phyloP scores from a whole-genome alignment of 1,140 invertebrate species.

The Brachionus koreanus region DNA sequence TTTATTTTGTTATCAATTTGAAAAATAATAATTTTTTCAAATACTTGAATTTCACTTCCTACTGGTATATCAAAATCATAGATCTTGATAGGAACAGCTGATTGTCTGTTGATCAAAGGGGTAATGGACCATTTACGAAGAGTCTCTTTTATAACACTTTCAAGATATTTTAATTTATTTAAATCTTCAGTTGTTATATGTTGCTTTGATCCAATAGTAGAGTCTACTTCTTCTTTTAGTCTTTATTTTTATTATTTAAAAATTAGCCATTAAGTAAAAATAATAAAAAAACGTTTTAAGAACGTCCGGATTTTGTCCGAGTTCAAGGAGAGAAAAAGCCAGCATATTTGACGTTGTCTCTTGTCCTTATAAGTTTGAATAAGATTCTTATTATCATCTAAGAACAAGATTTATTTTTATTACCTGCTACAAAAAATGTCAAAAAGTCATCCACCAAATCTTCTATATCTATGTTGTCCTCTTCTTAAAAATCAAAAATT shows the following conservation, averaged over 20 bases:
- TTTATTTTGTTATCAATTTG: not conserved
- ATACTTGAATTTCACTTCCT: conserved; percentile 31
- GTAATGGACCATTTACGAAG: conserved; percentile 8
- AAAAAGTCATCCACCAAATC: conserved; percentile 29
- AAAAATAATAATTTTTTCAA: not conserved
- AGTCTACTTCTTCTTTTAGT: conserved; percentile 23
- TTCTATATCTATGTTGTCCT: conserved; percentile 1
- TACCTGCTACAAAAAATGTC: conserved; percentile 42
- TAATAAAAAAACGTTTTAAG: conserved; percentile 4
- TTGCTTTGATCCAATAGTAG: not conserved
- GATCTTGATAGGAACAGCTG: not conserved
- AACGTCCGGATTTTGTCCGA: not conserved
- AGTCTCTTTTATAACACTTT: not conserved
- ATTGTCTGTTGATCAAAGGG: not conserved
- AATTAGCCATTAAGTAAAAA: not conserved
- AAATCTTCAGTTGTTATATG: not conserved
- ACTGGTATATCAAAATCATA: conserved; percentile 9
- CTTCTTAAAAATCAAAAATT: not conserved
- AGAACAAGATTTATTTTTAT: too few relatives aligned
- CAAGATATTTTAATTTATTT: conserved; percentile 10
- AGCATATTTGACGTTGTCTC: conserved; percentile 32
- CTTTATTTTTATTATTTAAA: not conserved
- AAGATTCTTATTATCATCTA: too few relatives aligned
- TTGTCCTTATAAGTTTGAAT: not conserved
- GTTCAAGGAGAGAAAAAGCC: conserved; percentile 11